Evolutionary conservation across 2,797 vertebrate species (phyloP).

Genomic region (Melanogrammus aeglefinus): DNA sequence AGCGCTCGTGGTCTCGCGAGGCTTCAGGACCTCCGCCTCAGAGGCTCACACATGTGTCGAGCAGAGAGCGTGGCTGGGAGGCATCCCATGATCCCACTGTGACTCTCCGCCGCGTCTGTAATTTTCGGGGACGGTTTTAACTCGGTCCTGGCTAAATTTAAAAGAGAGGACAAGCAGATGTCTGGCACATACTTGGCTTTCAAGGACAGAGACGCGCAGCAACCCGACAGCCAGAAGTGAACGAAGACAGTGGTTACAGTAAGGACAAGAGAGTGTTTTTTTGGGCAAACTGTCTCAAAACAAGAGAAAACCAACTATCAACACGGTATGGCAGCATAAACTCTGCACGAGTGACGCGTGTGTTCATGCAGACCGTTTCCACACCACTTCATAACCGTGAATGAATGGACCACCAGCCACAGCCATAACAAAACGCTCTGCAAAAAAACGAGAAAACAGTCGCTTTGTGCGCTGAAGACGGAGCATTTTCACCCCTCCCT

Average conservation of each 20-base stretch:
- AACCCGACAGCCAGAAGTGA: conserved; percentile 1
- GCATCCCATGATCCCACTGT: conserved; percentile 53
- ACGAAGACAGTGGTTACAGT: neutral
- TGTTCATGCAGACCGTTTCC: too few species aligned
- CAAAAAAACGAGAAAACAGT: too few species aligned
- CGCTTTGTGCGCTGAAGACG: too few species aligned
- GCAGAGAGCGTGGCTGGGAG: conserved; percentile 38
- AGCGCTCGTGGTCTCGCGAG: too few species aligned
- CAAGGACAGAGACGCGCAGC: conserved; percentile 11
- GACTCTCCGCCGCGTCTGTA: conserved; percentile 52
- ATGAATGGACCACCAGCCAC: too few species aligned
- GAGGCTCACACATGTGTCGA: neutral
- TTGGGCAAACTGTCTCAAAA: neutral
- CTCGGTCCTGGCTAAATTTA: conserved; percentile 55
- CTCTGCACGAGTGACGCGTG: too few species aligned
- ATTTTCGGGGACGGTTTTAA: conserved; percentile 61
- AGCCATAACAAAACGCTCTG: too few species aligned
- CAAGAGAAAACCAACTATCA: too few species aligned
- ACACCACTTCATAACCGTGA: too few species aligned
- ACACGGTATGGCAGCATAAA: neutral
- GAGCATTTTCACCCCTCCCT: neutral
- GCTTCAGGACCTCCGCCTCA: too few species aligned
- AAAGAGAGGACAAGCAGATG: conserved; percentile 42
- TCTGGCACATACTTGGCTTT: conserved; percentile 25
- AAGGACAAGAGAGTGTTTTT: neutral